Evolutionary conservation across 37 sponge, comb jelly and placozoan genomes (phyloP), one percentile per base, ranked within the genome.

Genomic region (Geodia barretti): DNA sequence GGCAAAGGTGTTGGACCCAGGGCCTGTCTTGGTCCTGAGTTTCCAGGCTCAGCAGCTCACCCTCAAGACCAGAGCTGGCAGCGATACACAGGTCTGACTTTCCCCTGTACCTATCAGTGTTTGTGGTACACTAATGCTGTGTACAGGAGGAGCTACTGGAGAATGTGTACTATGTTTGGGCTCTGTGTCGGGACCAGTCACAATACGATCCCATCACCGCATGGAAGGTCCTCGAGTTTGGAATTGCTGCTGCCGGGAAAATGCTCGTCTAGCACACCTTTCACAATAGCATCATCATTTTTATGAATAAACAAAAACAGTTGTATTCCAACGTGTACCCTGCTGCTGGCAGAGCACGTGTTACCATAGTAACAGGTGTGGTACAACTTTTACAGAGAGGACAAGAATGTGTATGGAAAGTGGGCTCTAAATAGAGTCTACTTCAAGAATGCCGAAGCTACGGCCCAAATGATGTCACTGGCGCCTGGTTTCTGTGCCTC

Each of bases 171-270:
- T 96, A 96, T 43, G 89, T 96, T 41, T 96, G 97, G 97, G 97
- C 94, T 14, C 65, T 96, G 76, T 93, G 94, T 67, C 41, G 97
- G 60, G 97, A 96, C 72, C 97, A 90, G 62, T 67, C 67, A 20
- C 79, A 86, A n/a, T 96, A 89, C 66, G 91, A 96, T 39, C 89
- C 92, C 7, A 84, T 64, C 40, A 82, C 91, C 41, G 94, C 97
- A 21, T 96, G 97, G 97, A 89, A 91, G 61, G 80, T 96, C 38
- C 60, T 93, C 23, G 97, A 96, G 74, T 96, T 96, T 84, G 95
- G 79, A 17, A 95, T 91, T 40, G 86, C 86, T 21, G 78, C 93
- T 41, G 40, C 83, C 0, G 73, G 79, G 1, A 81, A 70, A 76
- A 63, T 94, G 62, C 83, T 93, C 26, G 77, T 89, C 1, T 93